Conservation (phyloP, 2,888 invertebrate genomes). For the Hofmannophila pseudospretella region DNA sequence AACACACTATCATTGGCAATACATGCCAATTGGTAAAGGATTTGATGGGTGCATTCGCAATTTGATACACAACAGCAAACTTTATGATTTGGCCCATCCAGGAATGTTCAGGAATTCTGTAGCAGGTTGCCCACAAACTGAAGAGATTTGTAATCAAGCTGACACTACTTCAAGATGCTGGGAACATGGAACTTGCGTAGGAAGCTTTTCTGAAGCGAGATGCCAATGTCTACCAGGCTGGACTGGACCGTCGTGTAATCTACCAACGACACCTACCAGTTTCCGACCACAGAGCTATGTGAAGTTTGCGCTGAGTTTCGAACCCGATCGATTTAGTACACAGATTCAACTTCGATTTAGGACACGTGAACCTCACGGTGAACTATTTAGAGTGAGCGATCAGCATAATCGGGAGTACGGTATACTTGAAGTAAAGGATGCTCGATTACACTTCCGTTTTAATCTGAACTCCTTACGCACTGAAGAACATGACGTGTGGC, state of each 20-base stretch:
- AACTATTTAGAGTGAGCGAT: constrained; percentile 95
- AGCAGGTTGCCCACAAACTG: constrained; percentile 95
- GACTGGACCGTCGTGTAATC: constrained; percentile 92
- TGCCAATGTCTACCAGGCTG: constrained; percentile 98
- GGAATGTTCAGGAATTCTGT: constrained; percentile 91
- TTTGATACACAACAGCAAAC: constrained; percentile 95
- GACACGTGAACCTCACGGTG: constrained; percentile 94
- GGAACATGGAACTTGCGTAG: constrained; percentile 96
- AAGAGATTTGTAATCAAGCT: constrained; percentile 92
- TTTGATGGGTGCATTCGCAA: constrained; percentile 98
- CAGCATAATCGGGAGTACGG: constrained; percentile 96
- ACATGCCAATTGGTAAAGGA: constrained; percentile 91
- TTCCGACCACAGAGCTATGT: constrained; percentile 97
- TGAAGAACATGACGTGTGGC: constrained; percentile 93
- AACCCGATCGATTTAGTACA: constrained; percentile 94
- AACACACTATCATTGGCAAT: constrained; percentile 92
- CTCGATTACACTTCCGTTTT: constrained; percentile 92
- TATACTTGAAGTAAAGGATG: constrained; percentile 93
- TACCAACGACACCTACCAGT: constrained; percentile 92
- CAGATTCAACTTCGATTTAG: constrained; percentile 96
- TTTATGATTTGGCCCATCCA: constrained; percentile 97
- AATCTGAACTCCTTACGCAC: constrained; percentile 94
- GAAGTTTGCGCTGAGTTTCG: constrained; percentile 96
- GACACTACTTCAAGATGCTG: constrained; percentile 91
- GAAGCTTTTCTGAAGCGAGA: constrained; percentile 90